Percentiles rank a stretch among this genome's conserved stretches.
Evolutionary conservation across 2,888 invertebrate species (phyloP).

Genomic region (Muschampia plurimacula): DNA sequence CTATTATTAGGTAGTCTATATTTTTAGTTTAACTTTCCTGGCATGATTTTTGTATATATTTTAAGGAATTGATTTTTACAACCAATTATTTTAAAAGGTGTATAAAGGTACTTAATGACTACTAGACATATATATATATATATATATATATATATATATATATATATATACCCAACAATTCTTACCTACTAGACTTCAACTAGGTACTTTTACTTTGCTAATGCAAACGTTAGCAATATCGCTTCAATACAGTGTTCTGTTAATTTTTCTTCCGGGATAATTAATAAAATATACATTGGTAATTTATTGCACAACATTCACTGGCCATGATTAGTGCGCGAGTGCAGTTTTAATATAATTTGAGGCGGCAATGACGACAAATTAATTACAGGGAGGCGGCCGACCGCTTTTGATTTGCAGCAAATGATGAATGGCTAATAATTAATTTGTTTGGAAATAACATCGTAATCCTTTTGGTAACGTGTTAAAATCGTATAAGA

Average conservation of each 20-base stretch:
- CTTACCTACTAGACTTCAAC: no score
- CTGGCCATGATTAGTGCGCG: conserved; percentile 39
- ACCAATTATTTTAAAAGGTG: neutral
- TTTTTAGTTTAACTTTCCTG: no score
- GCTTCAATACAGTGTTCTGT: neutral
- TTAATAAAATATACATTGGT: neutral
- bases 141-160: no score
- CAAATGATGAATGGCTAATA: conserved; percentile 52
- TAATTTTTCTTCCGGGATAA: neutral
- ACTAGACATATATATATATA: no score
- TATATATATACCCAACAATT: no score
- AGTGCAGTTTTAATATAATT: conserved; percentile 53
- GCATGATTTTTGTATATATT: no score
- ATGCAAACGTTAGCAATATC: no score
- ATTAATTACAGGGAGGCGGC: conserved; percentile 57
- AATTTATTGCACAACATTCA: conserved; percentile 36
- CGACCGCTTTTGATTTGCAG: conserved; percentile 48
- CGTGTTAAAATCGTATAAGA: no score
- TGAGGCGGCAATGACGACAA: conserved; percentile 53
- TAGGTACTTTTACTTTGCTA: no score
- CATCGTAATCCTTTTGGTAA: conserved; percentile 6
- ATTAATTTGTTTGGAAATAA: conserved; percentile 28
- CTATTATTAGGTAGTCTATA: no score
- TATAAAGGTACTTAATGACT: neutral
- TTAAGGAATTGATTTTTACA: neutral